phyloP scores from a whole-genome alignment of 2,797 vertebrate genomes.

The Oryzias sinensis region DNA sequence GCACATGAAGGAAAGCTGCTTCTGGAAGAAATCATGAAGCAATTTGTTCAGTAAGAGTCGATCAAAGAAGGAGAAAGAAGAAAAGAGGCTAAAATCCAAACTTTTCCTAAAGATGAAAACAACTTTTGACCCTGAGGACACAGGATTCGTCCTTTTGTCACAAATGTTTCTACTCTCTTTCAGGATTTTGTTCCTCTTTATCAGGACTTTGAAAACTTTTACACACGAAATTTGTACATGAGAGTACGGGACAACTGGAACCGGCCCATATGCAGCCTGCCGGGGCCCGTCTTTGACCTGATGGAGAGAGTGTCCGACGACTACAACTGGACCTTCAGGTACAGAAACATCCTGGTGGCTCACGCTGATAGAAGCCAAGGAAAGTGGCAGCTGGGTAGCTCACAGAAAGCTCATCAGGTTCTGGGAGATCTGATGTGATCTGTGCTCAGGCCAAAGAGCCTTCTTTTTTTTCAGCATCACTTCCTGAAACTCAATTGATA shows the following conservation, averaged over 20 bases:
- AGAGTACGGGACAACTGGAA: conserved; percentile 96
- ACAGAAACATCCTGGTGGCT: conserved; percentile 8
- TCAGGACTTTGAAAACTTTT: conserved; percentile 98
- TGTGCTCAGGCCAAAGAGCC: no score
- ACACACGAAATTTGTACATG: conserved; percentile 91
- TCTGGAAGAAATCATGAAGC: not conserved
- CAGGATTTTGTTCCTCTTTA: conserved; percentile 94
- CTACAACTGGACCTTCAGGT: conserved; percentile 98
- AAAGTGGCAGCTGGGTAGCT: not conserved
- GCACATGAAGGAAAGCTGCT: conserved; percentile 6
- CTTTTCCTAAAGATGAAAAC: no score
- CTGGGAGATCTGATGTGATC: not conserved
- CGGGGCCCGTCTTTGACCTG: conserved; percentile 86
- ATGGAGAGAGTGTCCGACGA: conserved; percentile 92
- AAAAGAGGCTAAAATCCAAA: not conserved
- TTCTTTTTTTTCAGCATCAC: not conserved
- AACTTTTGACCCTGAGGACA: no score
- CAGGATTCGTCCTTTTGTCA: not conserved
- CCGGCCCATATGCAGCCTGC: conserved; percentile 89
- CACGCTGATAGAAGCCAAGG: not conserved
- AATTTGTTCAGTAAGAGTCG: conserved; percentile 17
- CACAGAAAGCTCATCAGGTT: not conserved
- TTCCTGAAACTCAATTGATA: conserved; percentile 23
- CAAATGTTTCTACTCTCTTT: conserved; percentile 9
- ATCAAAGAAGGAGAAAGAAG: conserved; percentile 4